Evolutionary conservation across 1,140 invertebrate genomes (phyloP).

Genomic region (Plectrocnemia conspersa): DNA sequence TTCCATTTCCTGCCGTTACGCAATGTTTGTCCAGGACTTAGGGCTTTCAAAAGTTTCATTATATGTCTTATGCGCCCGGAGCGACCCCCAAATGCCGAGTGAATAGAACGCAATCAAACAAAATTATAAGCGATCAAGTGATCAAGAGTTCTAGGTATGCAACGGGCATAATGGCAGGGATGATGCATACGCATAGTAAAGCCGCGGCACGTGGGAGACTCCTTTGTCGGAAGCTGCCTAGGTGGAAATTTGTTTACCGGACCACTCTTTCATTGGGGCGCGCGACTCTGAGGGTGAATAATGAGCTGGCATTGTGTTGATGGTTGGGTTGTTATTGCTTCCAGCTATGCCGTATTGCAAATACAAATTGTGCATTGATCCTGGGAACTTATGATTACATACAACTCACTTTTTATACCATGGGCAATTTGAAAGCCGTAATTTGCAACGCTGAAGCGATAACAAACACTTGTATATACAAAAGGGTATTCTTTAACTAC

Average conservation of each 20-base stretch:
- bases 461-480: too few relatives aligned
- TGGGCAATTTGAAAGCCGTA: too few relatives aligned
- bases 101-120: constrained; percentile 21
- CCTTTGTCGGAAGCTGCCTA: constrained; percentile 21
- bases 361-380: too few relatives aligned
- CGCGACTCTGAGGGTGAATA: not conserved
- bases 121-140: constrained; percentile 19
- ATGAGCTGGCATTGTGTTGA: constrained; percentile 10
- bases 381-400: too few relatives aligned
- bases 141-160: constrained; percentile 1
- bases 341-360: too few relatives aligned
- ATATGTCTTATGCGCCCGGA: too few relatives aligned
- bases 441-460: too few relatives aligned
- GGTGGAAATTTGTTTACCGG: constrained; percentile 34
- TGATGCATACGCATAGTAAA: not conserved
- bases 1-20: too few relatives aligned
- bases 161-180: not conserved
- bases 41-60: too few relatives aligned
- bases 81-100: not conserved
- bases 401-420: too few relatives aligned
- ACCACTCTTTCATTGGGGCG: not conserved
- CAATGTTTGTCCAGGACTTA: too few relatives aligned
- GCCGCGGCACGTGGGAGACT: constrained; percentile 8
- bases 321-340: constrained; percentile 6
- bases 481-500: too few relatives aligned